Evolutionary conservation across 2,113 vertebrate species (phyloP).

Genomic region (Oostethus manadensis): DNA sequence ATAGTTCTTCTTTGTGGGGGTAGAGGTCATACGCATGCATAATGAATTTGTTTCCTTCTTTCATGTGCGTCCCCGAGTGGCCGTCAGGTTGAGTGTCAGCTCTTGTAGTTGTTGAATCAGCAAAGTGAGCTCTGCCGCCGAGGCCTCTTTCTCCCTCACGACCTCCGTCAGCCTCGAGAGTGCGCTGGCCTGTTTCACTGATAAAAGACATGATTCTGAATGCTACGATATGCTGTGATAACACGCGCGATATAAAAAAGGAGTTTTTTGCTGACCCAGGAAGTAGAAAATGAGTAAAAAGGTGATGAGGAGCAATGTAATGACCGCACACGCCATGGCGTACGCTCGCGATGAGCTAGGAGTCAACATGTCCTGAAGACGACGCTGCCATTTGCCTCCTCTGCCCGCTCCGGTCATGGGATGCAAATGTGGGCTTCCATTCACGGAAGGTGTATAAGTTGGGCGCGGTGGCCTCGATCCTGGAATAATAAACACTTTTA

Average conservation of each 20-base stretch:
- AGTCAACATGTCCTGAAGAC: slow-evolving; percentile 52
- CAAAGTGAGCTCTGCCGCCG: slow-evolving; percentile 49
- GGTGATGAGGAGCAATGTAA: slow-evolving; percentile 69
- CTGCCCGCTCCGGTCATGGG: slow-evolving; percentile 21
- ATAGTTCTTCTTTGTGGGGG: not conserved
- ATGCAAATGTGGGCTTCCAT: slow-evolving; percentile 47
- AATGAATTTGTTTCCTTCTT: not conserved
- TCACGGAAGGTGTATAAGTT: slow-evolving; percentile 43
- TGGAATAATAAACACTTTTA: slow-evolving; percentile 27
- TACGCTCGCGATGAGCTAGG: slow-evolving; percentile 54
- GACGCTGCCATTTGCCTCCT: slow-evolving; percentile 39
- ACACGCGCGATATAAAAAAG: not conserved
- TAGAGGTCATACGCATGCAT: too few species aligned
- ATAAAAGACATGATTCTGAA: not conserved
- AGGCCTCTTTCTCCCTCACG: slow-evolving; percentile 49
- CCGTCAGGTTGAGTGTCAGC: slow-evolving; percentile 72
- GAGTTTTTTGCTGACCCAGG: slow-evolving; percentile 38
- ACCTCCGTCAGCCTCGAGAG: slow-evolving; percentile 68
- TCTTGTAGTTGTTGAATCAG: slow-evolving; percentile 75
- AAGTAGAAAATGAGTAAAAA: slow-evolving; percentile 65
- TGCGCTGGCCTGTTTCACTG: slow-evolving; percentile 80
- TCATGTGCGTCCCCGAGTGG: slow-evolving; percentile 39
- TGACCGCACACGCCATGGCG: slow-evolving; percentile 67
- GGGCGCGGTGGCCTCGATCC: slow-evolving; percentile 45
- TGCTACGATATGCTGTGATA: not conserved